Base-by-base conservation (phyloP, 2,113 vertebrate genomes). In the Phyllostomus hastatus region DNA sequence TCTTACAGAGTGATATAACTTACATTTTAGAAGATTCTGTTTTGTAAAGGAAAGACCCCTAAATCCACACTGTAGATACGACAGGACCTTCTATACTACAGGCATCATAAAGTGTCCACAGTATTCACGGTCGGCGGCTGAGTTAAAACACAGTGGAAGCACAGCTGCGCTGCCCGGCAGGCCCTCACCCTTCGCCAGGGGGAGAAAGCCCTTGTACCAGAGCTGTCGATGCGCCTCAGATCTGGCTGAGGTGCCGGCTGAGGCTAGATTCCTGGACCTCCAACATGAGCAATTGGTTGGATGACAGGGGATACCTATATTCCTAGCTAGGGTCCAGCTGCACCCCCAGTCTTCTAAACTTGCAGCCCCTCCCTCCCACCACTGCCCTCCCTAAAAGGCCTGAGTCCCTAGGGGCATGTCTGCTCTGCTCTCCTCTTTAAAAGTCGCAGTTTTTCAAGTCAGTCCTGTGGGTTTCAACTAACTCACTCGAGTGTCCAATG, bases 251-350 rank as follows among this genome's bases (percentile, higher is more conserved):
- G 31, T 22, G 57, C 57, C 3, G 8, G 11, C 52, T 72, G 52
- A 26, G 1, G 38, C 31, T 41, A 66, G 52, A 28, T n/a, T 22
- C 69, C 8, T 26, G 9, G 33, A 3, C 3, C 50, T 5, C 38
- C 12, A 24, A 17, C 14, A 8, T 3, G 7, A 67, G 41, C 31
- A 10, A 33, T 41, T 4, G 64, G 24, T 8, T 59, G 43, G 31
- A 26, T 3, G 26, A 11, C 1, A 10, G 20, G 3, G 12, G 12
- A 10, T 24, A 4, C 1, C 3, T 8, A 0, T n/a, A 2, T 81
- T 52, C 43, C 46, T 19, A 12, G 76, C 43, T 35, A 4, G 46
- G 26, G 46, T 41, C 59, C 48, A 50, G 7, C 66, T 35, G 46
- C 15, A 19, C 2, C 19, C 46, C 80, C n/a, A 2, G 28, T 79